A percentile compares a stretch with the other conserved stretches of the same genome.
Evolutionary conservation across 2,113 vertebrate species (phyloP).

Genomic region (Scomber colias): DNA sequence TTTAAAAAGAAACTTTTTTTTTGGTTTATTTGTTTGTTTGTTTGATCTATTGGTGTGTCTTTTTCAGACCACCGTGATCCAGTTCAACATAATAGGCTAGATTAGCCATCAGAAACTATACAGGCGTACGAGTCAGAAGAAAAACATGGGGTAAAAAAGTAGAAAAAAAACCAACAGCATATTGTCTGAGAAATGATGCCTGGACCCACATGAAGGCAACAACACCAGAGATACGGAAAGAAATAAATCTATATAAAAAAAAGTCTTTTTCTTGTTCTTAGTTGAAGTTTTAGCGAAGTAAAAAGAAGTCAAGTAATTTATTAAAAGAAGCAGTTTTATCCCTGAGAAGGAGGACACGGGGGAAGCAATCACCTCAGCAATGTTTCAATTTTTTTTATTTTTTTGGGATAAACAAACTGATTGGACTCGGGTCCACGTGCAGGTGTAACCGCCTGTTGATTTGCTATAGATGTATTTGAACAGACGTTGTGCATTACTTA

Average conservation of each 20-base stretch:
- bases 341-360: conserved; percentile 16
- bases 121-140: conserved; percentile 8
- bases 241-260: conserved; percentile 51
- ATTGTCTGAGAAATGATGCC: conserved; percentile 20
- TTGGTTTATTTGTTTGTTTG: conserved; percentile 5
- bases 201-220: conserved; percentile 29
- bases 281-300: conserved; percentile 59
- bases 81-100: conserved; percentile 62
- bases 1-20: conserved; percentile 59
- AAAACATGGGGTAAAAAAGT: background rate
- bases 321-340: conserved; percentile 49
- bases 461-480: conserved; percentile 77
- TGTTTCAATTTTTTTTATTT: conserved; percentile 18
- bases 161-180: background rate
- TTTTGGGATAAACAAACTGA: conserved; percentile 22
- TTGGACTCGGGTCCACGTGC: conserved; percentile 50
- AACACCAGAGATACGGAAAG: conserved; percentile 38
- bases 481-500: conserved; percentile 82
- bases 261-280: conserved; percentile 61
- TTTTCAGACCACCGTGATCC: conserved; percentile 64
- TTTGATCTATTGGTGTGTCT: conserved; percentile 52
- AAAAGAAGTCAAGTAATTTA: conserved; percentile 69
- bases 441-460: conserved; percentile 68
- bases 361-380: conserved; percentile 43
- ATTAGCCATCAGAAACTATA: conserved; percentile 65